A percentile compares a stretch with the other conserved stretches of the same genome.
phyloP scores from a whole-genome alignment of 2,888 invertebrate genomes.

The Ariolimax columbianus region DNA sequence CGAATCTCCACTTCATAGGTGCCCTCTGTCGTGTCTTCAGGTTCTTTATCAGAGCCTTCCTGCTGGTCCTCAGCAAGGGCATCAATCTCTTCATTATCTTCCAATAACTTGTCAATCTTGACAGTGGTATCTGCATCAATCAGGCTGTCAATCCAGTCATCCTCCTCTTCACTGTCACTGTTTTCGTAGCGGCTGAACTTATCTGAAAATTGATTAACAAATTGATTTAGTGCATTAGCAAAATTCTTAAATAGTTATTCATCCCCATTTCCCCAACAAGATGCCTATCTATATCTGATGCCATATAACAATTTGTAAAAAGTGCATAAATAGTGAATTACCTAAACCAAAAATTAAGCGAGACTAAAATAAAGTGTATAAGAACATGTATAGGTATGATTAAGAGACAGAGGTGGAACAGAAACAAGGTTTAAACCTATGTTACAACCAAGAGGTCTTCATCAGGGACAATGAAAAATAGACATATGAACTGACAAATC shows the following conservation, averaged over 20 bases:
- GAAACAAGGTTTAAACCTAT: too few species aligned
- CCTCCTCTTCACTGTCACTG: constrained; percentile 63
- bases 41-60: constrained; percentile 14
- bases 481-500: too few species aligned
- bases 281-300: neutral
- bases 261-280: neutral
- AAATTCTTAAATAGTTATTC: neutral
- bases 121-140: constrained; percentile 26
- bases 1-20: constrained; percentile 40
- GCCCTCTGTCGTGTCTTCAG: constrained; percentile 18
- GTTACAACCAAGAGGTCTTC: too few species aligned
- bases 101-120: constrained; percentile 32
- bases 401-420: too few species aligned
- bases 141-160: constrained; percentile 51
- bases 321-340: neutral
- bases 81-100: constrained; percentile 22
- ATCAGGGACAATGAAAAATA: too few species aligned
- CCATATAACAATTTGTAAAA: neutral
- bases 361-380: too few species aligned
- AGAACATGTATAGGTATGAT: too few species aligned
- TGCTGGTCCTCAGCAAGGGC: neutral
- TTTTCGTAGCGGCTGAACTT: constrained; percentile 69
- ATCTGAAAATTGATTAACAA: constrained; percentile 56
- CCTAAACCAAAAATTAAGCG: neutral
- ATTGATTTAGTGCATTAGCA: neutral